Evolutionary conservation across 2,113 vertebrate species (phyloP).

Genomic region (Australoheros scitulus): DNA sequence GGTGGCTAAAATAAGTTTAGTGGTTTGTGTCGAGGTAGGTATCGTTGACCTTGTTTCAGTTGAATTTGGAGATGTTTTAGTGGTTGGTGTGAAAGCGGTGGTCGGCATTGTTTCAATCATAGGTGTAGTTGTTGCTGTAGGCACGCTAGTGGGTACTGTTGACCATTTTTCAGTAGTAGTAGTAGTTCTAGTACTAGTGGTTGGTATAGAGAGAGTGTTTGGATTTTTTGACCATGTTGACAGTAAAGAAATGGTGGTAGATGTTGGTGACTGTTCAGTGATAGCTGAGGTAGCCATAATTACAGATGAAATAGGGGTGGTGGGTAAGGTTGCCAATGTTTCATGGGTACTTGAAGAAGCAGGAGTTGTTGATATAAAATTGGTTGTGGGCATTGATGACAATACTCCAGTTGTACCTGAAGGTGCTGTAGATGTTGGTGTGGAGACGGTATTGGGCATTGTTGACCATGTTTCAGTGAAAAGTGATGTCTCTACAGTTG

Average conservation of each 20-base stretch:
- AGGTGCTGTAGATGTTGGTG: not conserved
- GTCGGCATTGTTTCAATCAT: no score
- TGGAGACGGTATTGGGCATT: fast-evolving
- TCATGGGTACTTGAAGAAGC: not conserved
- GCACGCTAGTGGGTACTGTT: not conserved
- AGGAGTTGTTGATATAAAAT: fast-evolving
- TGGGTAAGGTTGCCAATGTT: not conserved
- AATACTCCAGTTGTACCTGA: not conserved
- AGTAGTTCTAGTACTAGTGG: not conserved
- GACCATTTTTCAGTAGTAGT: not conserved
- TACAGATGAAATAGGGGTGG: fast-evolving
- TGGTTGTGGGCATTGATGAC: not conserved
- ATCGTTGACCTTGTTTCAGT: no score
- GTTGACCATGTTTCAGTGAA: not conserved
- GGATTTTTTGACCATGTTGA: no score
- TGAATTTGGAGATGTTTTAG: not conserved
- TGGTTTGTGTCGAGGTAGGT: no score
- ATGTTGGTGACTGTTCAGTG: not conserved
- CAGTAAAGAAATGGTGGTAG: no score
- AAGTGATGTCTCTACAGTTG: not conserved
- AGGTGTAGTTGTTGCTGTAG: no score
- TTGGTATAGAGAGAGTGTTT: no score
- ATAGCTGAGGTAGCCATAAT: not conserved
- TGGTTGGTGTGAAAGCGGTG: not conserved
- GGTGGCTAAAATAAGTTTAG: no score